Conservation (phyloP, 2,797 vertebrate species). For the Silurus lanzhouensis region DNA sequence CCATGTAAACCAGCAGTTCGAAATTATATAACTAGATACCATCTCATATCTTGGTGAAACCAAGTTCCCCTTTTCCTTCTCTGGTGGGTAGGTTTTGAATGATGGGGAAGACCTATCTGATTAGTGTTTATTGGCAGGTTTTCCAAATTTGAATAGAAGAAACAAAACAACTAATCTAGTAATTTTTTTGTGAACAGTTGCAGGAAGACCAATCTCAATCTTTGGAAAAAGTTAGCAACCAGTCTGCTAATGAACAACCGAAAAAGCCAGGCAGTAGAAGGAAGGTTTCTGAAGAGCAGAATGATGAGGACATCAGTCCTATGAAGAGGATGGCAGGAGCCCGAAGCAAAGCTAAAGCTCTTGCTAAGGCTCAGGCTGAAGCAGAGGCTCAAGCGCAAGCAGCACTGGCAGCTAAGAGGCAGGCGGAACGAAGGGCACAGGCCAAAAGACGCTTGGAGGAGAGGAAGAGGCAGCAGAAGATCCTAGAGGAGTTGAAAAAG, state of each 20-base stretch:
- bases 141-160: not conserved
- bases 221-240: constrained; percentile 50
- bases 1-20: not conserved
- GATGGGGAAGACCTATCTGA: not conserved
- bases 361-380: constrained; percentile 83
- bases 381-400: constrained; percentile 81
- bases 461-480: constrained; percentile 87
- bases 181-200: constrained; percentile 59
- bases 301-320: constrained; percentile 73
- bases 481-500: constrained; percentile 94
- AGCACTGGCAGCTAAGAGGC: constrained; percentile 78
- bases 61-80: not conserved
- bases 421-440: constrained; percentile 78
- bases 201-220: constrained; percentile 10
- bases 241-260: constrained; percentile 54
- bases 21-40: not conserved
- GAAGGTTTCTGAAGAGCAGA: constrained; percentile 66
- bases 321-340: constrained; percentile 73
- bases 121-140: not conserved
- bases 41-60: not conserved
- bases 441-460: constrained; percentile 88
- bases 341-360: constrained; percentile 79
- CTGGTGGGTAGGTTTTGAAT: not conserved
- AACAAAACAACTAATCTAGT: not conserved
- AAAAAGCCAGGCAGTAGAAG: constrained; percentile 73